Base-by-base conservation (phyloP, 2,888 invertebrate species). In the Ophion ellenae region DNA sequence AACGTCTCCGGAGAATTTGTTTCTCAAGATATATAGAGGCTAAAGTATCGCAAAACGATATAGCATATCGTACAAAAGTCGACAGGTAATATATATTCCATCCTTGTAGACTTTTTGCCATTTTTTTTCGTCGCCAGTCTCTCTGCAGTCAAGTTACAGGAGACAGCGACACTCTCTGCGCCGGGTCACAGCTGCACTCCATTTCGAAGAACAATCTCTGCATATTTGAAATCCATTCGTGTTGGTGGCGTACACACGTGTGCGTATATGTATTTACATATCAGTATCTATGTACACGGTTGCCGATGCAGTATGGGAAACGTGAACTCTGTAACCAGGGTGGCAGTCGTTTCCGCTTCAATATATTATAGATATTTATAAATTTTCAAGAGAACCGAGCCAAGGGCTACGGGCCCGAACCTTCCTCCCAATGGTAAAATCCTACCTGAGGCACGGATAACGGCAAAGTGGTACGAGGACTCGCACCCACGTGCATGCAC, bases 161-260 rank as follows among this genome's bases (percentile, higher is more conserved):
- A 74, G 75, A 83, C 77, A 81, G 89, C 90, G 89, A 90, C 90
- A 90, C 90, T 87, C 88, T 81, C 69, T 59, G 69, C 83, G 87
- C 75, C 61, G 86, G 89, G 91, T 89, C 91, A 87, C 91, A 92
- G 91, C 92, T 92, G 92, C 90, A 89, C 89, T 89, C 89, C 88
- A 91, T 91, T 91, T 88, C 90, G 88, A 90, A 89, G 91, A 91
- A 91, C 91, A 91, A 92, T 92, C 91, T 92, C 90, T 92, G 91
- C 92, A 92, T 92, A 92, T 92, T 92, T 92, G 91, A 92, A 92
- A 92, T 92, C 92, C 90, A 91, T 92, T 90, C 89, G 87, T 85
- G 83, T 81, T 82, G 75, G 81, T 88, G 81, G 66, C 61, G 45
- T 61, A 81, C 69, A 74, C 74, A 75, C 74, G 64, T 66, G 24